A percentile compares a stretch with the other conserved stretches of the same genome.
Conservation (phyloP, 2,113 vertebrate species). For the Vireo altiloquus region DNA sequence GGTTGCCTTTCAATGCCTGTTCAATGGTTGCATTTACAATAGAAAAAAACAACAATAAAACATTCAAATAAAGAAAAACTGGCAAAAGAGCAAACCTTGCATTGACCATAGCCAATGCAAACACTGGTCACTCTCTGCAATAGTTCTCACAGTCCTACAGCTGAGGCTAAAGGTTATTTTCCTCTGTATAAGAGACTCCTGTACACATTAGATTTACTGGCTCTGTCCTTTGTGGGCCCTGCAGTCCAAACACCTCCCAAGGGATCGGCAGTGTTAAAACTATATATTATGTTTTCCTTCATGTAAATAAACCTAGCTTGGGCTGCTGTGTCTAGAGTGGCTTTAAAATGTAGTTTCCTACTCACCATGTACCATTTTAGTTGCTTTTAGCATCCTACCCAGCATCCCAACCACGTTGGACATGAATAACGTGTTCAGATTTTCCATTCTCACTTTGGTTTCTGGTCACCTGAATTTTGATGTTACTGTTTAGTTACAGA, state of each 20-base stretch:
- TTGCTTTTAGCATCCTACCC: not conserved
- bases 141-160: not conserved
- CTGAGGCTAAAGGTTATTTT: not conserved
- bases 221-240: not conserved
- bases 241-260: not conserved
- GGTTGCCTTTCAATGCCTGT: conserved; percentile 13
- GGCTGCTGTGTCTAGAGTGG: not conserved
- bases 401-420: not conserved
- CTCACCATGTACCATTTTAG: not conserved
- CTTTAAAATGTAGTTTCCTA: not conserved
- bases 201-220: not conserved
- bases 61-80: not conserved
- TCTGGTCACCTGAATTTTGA: not conserved
- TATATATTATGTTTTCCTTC: not conserved
- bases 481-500: not conserved
- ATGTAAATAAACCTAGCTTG: not conserved
- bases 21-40: not conserved
- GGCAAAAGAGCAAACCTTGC: not conserved
- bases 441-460: not conserved
- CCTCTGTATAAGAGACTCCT: not conserved
- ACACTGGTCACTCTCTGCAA: not conserved
- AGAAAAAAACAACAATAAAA: not conserved
- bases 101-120: not conserved
- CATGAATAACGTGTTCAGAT: not conserved
- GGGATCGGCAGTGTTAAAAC: not conserved